These are phyloP conservation scores for Lithophane semibrunnea DNA, from an alignment of 2,888 invertebrate species.

Conservation along the genomic window DNA sequence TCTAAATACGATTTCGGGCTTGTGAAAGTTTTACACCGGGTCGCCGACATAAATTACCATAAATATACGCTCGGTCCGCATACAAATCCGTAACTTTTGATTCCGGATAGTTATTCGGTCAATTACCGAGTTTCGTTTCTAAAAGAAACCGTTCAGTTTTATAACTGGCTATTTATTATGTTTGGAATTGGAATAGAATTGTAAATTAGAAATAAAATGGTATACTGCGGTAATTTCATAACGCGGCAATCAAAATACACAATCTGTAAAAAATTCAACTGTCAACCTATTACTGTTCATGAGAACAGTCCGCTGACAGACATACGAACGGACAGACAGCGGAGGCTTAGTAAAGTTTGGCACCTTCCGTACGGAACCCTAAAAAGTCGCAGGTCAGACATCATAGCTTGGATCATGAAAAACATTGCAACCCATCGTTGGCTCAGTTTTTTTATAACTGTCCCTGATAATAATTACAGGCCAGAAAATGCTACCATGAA, in stretches of 20 bases:
- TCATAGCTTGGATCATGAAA: not conserved
- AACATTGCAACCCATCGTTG: not conserved
- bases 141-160: slow-evolving; percentile 21
- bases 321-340: too few relatives aligned
- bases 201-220: not conserved
- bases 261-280: too few relatives aligned
- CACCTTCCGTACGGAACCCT: too few relatives aligned
- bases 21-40: slow-evolving; percentile 78
- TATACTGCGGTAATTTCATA: not conserved
- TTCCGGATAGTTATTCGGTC: slow-evolving; percentile 53
- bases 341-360: too few relatives aligned
- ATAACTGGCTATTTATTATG: slow-evolving; percentile 1
- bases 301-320: too few relatives aligned
- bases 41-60: slow-evolving; percentile 81
- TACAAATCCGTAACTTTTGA: slow-evolving; percentile 75
- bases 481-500: slow-evolving; percentile 14
- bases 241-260: too few relatives aligned
- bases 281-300: too few relatives aligned
- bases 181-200: not conserved
- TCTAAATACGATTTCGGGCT: slow-evolving; percentile 77
- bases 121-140: slow-evolving; percentile 48
- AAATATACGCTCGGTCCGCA: slow-evolving; percentile 75
- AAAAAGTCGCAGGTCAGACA: not conserved
- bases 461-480: slow-evolving; percentile 15
- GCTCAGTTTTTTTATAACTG: not conserved